Evolutionary conservation across 1,140 invertebrate genomes (phyloP).

Genomic region (Macrocentrus cingulum): DNA sequence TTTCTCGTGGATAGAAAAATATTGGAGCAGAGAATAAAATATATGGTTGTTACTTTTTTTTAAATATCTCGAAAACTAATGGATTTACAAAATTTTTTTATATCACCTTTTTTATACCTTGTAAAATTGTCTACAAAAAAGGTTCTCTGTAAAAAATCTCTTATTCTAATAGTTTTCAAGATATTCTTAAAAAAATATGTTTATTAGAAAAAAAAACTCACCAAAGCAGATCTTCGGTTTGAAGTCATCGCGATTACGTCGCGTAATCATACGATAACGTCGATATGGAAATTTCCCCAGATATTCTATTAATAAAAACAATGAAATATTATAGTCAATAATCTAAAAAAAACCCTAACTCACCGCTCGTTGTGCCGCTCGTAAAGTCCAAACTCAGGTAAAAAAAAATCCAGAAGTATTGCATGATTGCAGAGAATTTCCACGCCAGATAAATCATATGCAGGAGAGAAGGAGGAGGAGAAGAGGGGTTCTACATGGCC

Average conservation of each 20-base stretch:
- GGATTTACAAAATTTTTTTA: no score
- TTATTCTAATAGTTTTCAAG: background rate
- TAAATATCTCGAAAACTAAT: no score
- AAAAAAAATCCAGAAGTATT: no score
- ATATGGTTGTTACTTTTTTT: no score
- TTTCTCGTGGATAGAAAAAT: background rate
- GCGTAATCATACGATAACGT: constrained; percentile 43
- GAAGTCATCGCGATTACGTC: constrained; percentile 38
- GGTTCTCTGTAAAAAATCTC: background rate
- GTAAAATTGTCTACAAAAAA: no score
- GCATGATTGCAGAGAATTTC: no score
- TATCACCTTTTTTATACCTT: background rate
- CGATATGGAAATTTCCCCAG: constrained; percentile 36
- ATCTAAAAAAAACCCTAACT: background rate
- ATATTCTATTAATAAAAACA: constrained; percentile 13
- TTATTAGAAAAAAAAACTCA: constrained; percentile 30
- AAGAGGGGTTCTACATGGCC: background rate
- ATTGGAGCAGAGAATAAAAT: no score
- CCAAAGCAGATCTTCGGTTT: constrained; percentile 53
- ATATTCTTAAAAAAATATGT: no score
- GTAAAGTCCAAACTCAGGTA: no score
- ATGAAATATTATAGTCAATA: background rate
- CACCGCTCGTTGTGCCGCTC: no score
- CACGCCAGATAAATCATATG: no score
- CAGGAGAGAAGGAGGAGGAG: no score